Base-by-base conservation (phyloP, 2,113 vertebrate species). In the Datnioides undecimradiatus region DNA sequence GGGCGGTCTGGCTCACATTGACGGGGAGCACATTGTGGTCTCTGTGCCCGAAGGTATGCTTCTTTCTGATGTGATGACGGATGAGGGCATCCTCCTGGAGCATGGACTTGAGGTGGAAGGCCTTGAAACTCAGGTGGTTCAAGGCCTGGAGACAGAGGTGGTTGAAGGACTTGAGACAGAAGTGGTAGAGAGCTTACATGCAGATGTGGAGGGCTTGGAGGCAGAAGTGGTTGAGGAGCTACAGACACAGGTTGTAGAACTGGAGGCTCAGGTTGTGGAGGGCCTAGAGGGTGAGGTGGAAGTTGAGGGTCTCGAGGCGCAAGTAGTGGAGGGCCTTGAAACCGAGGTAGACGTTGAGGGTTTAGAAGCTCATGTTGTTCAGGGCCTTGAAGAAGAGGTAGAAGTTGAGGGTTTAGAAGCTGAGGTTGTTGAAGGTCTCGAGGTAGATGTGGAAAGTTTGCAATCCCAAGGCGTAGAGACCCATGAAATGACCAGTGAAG, bases 1-100 rank as follows among this genome's bases (percentile, higher is more conserved):
- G 97, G 96, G 97, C 70, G 98, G 98, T 90, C 96, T 97, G 80
- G 98, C 98, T 69, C 97, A 98, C 89, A 97, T 99, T 43, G 97
- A 99, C 46, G 98, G 98, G 64, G 98, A 99, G 74, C 98, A 99
- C 92, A 99, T 99, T 71, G 97, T 99, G 81, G 98, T 99, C 51
- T 99, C 98, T 6, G 98, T 99, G 55, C 98, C 98, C 0, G 97
- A 99, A 88, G 97, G 97, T 17, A 97, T 99, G 68, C 96, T 99
- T 76, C 97, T 99, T 68, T 99, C 98, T 27, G 97, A 99, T 34
- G 96, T 99, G 79, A 97, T 98, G 89, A 97, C 98, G 0, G 97
- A 98, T 6, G 98, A 98, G 49, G 98, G 97, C 60, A 97, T 99
- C 84, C 95, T 97, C 59, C 93, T 99, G 36, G 97, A 98, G 84